Conservation (phyloP, 2,888 invertebrate species). For the Rhopalosiphum nymphaeae region DNA sequence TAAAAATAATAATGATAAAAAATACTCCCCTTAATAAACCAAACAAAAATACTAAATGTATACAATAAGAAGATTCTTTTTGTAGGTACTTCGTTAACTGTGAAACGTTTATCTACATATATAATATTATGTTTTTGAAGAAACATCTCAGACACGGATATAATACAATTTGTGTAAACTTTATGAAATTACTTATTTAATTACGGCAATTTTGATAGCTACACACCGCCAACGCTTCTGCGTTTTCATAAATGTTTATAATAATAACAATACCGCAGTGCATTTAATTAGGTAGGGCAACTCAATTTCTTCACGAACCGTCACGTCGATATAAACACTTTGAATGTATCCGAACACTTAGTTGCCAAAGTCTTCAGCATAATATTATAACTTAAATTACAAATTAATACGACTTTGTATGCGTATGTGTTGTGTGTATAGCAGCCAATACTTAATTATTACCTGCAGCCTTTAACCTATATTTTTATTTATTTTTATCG, state of each 20-base stretch:
- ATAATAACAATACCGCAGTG: not conserved
- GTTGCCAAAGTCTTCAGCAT: not conserved
- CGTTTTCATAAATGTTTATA: constrained; percentile 16
- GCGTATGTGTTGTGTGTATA: not conserved
- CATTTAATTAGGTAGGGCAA: constrained; percentile 26
- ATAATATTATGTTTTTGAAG: not conserved
- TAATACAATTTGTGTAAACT: constrained; percentile 17
- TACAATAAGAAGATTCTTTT: not conserved
- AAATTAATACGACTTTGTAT: not conserved
- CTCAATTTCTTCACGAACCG: constrained; percentile 16
- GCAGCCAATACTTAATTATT: not conserved
- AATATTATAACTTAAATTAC: not conserved
- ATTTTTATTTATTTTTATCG: not conserved
- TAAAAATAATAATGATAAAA: not conserved
- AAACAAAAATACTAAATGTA: not conserved
- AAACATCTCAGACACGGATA: not conserved
- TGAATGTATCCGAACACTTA: not conserved
- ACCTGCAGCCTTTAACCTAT: not conserved
- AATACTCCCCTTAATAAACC: not conserved
- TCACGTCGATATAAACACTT: constrained; percentile 10
- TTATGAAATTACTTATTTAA: constrained; percentile 34
- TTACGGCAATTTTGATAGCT: constrained; percentile 19
- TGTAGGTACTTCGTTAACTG: constrained; percentile 10
- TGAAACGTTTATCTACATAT: not conserved
- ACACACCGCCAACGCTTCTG: not conserved